Evolutionary conservation across 2,888 invertebrate genomes (phyloP), one percentile per base, ranked within the genome.

Genomic region (Metellina segmentata): DNA sequence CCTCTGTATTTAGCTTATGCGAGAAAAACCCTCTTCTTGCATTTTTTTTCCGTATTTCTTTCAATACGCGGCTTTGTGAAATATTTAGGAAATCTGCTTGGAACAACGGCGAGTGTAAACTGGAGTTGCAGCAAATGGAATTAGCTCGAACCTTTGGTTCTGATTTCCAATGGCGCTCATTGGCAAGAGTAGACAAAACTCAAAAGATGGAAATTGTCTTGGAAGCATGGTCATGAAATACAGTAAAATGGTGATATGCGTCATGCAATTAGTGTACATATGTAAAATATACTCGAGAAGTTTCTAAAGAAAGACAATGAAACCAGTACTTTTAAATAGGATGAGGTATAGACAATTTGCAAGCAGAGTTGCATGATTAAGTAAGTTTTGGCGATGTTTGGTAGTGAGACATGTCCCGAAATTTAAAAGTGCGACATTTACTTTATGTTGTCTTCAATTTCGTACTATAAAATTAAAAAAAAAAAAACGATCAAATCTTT

Each of bases 211-310:
- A 72, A 52, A 52, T 52, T 49, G 72, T 51, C 53, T 72, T 53
- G 74, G 34, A 61, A 79, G 79, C 79, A 61, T 79, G 79, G 61
- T 61, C n/a, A 20, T 61, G 79, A 16, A 79, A 61, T 20, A 79
- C 61, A 79, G 79, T 48, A 20, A 79, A 79, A 61, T 61, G 79
- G 53, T 61, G 34, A 79, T 61, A 79, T 61, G 61, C 61, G 16
- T 20, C 79, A 61, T 79, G 79, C 79, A 79, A 34, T 34, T 34
- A 34, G 4, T 34, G 61, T 61, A 61, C 61, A 61, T 61, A 61
- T 34, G 34, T 34, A 34, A 34, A 34, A 34, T 34, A 34, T 34
- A 34, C 34, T 34, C 4, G 34, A 34, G 1, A 34, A 34, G 34
- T 34, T 34, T 34, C 4, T 34, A 34, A 34, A 34, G 34, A 34